A percentile compares a stretch with the other conserved stretches of the same genome.
phyloP scores from a whole-genome alignment of 2,888 invertebrate species.

The Pollenia labialis region DNA sequence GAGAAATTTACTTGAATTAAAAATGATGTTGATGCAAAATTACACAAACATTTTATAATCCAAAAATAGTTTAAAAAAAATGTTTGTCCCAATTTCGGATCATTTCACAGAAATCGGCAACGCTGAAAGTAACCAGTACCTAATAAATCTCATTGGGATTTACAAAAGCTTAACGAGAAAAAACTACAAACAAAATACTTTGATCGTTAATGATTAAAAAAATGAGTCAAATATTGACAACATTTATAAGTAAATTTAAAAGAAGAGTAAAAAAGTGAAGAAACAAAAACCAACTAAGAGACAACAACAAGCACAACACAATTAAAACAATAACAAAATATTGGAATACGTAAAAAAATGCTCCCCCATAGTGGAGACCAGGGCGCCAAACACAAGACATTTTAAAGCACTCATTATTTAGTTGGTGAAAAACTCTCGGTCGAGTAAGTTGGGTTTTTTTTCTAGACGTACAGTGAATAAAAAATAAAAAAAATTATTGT shows the following conservation, averaged over 20 bases:
- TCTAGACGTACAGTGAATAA: not conserved
- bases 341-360: constrained; percentile 6
- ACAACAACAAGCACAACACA: not conserved
- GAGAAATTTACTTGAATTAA: too few relatives aligned
- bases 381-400: constrained; percentile 43
- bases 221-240: constrained; percentile 5
- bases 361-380: constrained; percentile 64
- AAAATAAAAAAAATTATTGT: constrained; percentile 11
- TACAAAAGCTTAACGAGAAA: not conserved
- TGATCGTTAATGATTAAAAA: constrained; percentile 3
- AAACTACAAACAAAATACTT: not conserved
- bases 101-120: too few relatives aligned
- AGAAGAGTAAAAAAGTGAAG: not conserved
- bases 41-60: too few relatives aligned
- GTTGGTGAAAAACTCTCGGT: constrained; percentile 81
- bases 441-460: constrained; percentile 77
- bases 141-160: too few relatives aligned
- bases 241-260: not conserved
- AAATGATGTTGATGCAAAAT: too few relatives aligned
- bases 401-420: constrained; percentile 72
- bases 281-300: constrained; percentile 9
- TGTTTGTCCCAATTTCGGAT: too few relatives aligned
- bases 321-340: not conserved
- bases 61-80: too few relatives aligned
- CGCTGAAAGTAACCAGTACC: too few relatives aligned